A percentile compares a stretch with the other conserved stretches of the same genome.
These are phyloP conservation scores for Microctonus aethiopoides DNA, from an alignment of 2,888 invertebrate species.

Conservation along the genomic window DNA sequence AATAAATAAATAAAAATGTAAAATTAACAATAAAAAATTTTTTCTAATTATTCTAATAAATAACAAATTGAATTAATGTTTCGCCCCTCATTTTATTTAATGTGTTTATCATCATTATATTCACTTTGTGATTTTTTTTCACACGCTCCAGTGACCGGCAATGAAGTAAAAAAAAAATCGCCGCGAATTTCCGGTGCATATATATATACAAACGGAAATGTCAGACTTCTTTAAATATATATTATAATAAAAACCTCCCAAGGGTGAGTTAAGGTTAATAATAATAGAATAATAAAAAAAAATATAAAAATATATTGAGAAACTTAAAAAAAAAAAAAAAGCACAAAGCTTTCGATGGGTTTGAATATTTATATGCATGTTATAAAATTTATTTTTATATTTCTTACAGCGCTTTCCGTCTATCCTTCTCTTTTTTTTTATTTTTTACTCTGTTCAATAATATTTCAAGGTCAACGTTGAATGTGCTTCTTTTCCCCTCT, in stretches of 20 bases:
- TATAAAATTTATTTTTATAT: neutral
- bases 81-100: no score
- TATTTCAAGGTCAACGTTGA: neutral
- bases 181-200: no score
- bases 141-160: neutral
- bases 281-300: neutral
- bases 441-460: neutral
- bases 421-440: neutral
- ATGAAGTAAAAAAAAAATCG: neutral
- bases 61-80: no score
- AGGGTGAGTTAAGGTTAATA: neutral
- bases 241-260: neutral
- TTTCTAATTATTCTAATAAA: no score
- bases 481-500: neutral
- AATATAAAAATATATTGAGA: no score
- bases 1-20: no score
- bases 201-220: neutral
- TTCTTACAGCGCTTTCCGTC: neutral
- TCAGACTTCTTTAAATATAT: neutral
- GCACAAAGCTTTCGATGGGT: neutral
- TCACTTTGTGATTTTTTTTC: neutral
- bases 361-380: neutral
- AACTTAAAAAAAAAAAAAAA: neutral
- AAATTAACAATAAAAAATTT: no score
- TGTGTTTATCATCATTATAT: neutral